Evolutionary conservation across 2,888 invertebrate species (phyloP), one percentile per base, ranked within the genome.

Genomic region (Cephus sareptanus): DNA sequence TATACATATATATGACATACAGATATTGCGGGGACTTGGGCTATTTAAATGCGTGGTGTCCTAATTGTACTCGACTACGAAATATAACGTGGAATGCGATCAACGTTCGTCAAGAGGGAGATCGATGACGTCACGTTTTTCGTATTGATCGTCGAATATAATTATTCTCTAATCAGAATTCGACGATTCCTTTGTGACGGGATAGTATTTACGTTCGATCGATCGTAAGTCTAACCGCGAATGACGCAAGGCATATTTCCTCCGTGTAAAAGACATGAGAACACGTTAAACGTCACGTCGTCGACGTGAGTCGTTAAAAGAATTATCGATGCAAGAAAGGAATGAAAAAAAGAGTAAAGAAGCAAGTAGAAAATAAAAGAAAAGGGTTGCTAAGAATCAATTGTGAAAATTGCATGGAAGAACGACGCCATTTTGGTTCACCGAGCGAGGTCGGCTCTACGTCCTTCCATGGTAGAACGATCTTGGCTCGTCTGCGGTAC

Each of bases 1-100:
- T 82, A 79, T 81, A 81, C 78, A 81, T 82, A 81, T 78, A 81
- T 80, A 81, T 82, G 40, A 56, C 40, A 23, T 56, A 56, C 40
- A 23, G 40, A 23, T 56, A 9, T 56, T 1, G 40, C 40, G 40
- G 40, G 23, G 23, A 56, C 40, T 56, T 56, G 40, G 23, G 40
- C 4, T 56, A 56, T 56, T 23, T 56, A 56, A 56, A 23, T 56
- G 23, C 40, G 23, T 56, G 40, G 23, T 56, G 9, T 56, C 15
- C 23, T 23, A 56, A 56, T 23, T 56, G 40, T 23, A 56, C 6
- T 56, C 40, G 23, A 23, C 23, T 56, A 23, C 40, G 40, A 56
- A 56, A 56, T 23, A 56, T 56, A 23, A 56, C 23, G 40, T 23
- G 40, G 6, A 23, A 15, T 23, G 23, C 40, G 40, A 56, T 56